Evolutionary conservation across 2,888 invertebrate genomes (phyloP).

Genomic region (Dasysyrphus tricinctus): DNA sequence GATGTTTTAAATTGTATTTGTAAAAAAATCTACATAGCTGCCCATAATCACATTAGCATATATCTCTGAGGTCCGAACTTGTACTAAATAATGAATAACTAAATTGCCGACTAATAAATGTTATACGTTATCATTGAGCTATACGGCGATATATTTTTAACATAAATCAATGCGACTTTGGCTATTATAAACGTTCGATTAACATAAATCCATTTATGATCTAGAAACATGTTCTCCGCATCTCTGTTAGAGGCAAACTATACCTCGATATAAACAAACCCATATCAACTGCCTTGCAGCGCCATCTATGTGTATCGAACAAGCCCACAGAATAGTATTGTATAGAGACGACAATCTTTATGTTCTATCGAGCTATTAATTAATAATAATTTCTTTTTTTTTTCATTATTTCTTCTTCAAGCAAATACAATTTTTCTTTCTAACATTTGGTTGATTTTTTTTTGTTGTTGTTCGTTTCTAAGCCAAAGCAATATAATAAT

Average conservation of each 20-base stretch:
- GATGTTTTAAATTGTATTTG: not conserved
- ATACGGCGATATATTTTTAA: conserved; percentile 39
- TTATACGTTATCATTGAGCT: conserved; percentile 60
- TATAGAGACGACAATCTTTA: conserved; percentile 8
- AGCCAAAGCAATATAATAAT: conserved; percentile 54
- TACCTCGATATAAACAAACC: not conserved
- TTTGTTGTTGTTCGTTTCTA: conserved; percentile 51
- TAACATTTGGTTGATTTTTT: conserved; percentile 18
- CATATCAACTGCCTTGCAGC: conserved; percentile 28
- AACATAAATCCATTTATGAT: conserved; percentile 69
- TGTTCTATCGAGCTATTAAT: conserved; percentile 55
- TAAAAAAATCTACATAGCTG: conserved; percentile 15
- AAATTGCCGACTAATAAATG: conserved; percentile 63
- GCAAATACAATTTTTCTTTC: conserved; percentile 42
- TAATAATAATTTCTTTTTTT: conserved; percentile 54
- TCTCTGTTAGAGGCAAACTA: not conserved
- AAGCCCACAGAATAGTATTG: not conserved
- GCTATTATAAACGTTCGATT: conserved; percentile 58
- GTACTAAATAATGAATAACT: conserved; percentile 64
- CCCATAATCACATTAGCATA: conserved; percentile 54
- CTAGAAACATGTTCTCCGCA: conserved; percentile 49
- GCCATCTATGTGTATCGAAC: conserved; percentile 46
- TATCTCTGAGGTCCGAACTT: conserved; percentile 38
- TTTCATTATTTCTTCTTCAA: conserved; percentile 23
- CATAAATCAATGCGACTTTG: conserved; percentile 59